Evolutionary conservation across 2,113 vertebrate species (phyloP).

Genomic region (Taxidea taxus): DNA sequence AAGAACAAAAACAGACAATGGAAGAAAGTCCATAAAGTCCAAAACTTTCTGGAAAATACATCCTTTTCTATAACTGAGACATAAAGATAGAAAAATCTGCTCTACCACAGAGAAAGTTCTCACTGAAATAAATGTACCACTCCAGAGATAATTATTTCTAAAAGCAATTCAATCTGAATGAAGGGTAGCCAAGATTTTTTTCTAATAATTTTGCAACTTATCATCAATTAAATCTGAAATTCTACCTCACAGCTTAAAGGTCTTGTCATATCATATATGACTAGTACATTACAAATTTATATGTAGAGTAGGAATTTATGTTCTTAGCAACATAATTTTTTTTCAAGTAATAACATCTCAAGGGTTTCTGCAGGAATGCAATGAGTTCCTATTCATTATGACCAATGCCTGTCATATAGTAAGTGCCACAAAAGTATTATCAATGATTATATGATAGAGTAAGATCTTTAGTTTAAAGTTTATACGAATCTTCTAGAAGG

Average conservation of each 20-base stretch:
- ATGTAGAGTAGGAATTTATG: background rate
- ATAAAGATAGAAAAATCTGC: slow-evolving; percentile 44
- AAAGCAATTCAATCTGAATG: background rate
- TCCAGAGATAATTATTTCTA: background rate
- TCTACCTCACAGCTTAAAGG: background rate
- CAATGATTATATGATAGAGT: background rate
- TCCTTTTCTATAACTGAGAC: background rate
- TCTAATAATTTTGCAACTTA: background rate
- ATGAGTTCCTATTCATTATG: background rate
- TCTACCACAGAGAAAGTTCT: background rate
- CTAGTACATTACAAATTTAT: background rate
- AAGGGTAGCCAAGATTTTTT: background rate
- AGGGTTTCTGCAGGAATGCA: background rate
- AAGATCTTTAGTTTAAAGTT: background rate
- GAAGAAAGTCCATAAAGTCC: background rate
- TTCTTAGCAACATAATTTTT: background rate
- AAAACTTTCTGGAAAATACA: background rate
- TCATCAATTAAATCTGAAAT: background rate
- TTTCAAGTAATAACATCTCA: background rate
- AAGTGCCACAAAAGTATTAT: background rate
- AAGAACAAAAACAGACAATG: background rate
- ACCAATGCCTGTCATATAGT: background rate
- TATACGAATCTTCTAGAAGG: background rate
- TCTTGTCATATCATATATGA: background rate
- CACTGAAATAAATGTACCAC: slow-evolving; percentile 45